Evolutionary conservation across 2,888 invertebrate genomes (phyloP), one percentile per base, ranked within the genome.

Genomic region (Calameuta filiformis): DNA sequence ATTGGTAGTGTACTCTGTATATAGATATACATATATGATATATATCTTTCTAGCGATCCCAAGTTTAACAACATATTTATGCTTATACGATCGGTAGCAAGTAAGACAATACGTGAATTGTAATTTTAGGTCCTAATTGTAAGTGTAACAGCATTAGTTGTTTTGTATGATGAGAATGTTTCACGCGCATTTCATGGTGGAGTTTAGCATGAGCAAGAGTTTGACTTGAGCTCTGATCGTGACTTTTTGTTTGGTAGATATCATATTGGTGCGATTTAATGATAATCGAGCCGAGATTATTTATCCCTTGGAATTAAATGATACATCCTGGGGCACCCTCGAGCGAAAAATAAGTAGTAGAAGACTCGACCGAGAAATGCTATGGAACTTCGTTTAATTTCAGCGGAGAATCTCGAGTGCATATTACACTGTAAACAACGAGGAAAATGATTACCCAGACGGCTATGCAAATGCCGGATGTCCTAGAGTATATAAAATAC

Each of bases 31-130:
- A 82, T 81, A 68, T 56, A 76, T 79, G 76, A 77, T 74, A 79
- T 78, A 83, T 78, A 80, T 79, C 79, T 82, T 79, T 69, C 79
- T 80, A 79, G 56, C 77, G 76, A 80, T 77, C 75, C 79, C 81
- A 78, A 82, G 80, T 80, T 77, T 78, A 83, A 79, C 40, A 40
- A 85, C 81, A 81, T 83, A 85, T 83, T 81, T 82, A 84, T 86
- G 85, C 85, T 85, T 85, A 85, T 80, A 82, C 83, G 83, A 84
- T 83, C 81, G 79, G 82, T 82, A 87, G 83, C 77, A 71, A 80
- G 80, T 86, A 83, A 85, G 86, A 86, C 84, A 86, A 84, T 85
- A 86, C 83, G 77, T 81, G 79, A 81, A 81, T 77, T 83, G 76
- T 80, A 35, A 76, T 77, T 80, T 80, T 77, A 75, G 80, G 77